Conservation (phyloP, 2,797 vertebrate species). For the Siniperca scherzeri region DNA sequence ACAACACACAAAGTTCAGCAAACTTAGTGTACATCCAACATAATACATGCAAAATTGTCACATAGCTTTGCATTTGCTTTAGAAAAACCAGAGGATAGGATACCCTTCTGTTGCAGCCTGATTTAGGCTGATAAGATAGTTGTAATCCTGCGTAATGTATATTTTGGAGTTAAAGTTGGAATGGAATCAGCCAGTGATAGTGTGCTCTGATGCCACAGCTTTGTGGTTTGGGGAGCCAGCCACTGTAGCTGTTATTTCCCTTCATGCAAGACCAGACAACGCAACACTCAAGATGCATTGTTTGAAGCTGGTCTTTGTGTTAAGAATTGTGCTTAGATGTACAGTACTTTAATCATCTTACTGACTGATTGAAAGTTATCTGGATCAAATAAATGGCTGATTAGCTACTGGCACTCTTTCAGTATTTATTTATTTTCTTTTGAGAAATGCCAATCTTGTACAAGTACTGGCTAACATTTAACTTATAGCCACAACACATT, state of each 20-base stretch:
- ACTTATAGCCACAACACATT: neutral
- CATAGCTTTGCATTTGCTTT: neutral
- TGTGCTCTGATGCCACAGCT: neutral
- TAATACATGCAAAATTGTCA: neutral
- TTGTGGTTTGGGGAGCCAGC: neutral
- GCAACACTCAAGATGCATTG: neutral
- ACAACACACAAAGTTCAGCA: neutral
- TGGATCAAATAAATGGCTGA: neutral
- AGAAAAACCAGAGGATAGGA: neutral
- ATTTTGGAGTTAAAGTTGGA: neutral
- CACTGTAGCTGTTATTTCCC: neutral
- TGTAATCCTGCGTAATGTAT: neutral
- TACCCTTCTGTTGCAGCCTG: neutral
- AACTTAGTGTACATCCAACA: no score
- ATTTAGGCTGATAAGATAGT: neutral
- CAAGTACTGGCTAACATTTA: neutral
- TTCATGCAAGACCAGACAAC: neutral
- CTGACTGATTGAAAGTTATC: slow-evolving; percentile 2
- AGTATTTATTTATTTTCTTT: neutral
- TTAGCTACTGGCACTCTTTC: neutral
- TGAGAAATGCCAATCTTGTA: neutral
- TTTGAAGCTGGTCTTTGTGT: neutral
- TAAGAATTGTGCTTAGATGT: neutral
- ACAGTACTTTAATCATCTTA: neutral
- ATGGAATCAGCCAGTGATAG: neutral